Evolutionary conservation across 2,113 vertebrate genomes (phyloP).

Genomic region (Antechinus stuartii): DNA sequence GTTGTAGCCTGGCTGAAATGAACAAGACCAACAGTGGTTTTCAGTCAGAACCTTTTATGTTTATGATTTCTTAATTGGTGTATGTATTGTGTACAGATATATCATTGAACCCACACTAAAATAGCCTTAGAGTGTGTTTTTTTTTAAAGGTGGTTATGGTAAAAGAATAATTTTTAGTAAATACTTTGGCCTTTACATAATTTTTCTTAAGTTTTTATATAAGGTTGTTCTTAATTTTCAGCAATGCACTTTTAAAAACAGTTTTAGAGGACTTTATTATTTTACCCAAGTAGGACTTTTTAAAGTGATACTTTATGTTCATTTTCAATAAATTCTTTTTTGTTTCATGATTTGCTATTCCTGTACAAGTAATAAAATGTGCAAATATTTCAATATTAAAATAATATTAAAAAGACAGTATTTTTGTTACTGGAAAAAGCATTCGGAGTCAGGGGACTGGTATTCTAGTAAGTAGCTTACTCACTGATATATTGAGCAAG

Average conservation of each 20-base stretch:
- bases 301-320: background rate
- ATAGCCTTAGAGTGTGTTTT: background rate
- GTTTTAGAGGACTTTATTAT: background rate
- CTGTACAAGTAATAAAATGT: background rate
- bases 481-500: background rate
- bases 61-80: background rate
- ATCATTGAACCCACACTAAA: background rate
- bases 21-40: background rate
- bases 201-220: background rate
- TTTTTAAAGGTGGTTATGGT: background rate
- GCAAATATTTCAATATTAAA: background rate
- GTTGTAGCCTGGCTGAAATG: background rate
- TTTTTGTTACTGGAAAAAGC: background rate
- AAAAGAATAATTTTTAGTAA: background rate
- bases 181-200: background rate
- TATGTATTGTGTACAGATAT: background rate
- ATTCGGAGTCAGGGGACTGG: background rate
- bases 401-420: background rate
- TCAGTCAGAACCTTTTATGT: background rate
- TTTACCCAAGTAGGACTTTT: background rate
- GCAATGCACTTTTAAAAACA: background rate
- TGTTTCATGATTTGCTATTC: background rate
- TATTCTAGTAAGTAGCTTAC: background rate
- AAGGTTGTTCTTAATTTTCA: background rate
- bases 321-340: background rate